Percentiles rank a stretch among this genome's conserved stretches.
These are phyloP conservation scores for Spondyliosoma cantharus DNA, from an alignment of 2,797 vertebrate species.

Conservation along the genomic window DNA sequence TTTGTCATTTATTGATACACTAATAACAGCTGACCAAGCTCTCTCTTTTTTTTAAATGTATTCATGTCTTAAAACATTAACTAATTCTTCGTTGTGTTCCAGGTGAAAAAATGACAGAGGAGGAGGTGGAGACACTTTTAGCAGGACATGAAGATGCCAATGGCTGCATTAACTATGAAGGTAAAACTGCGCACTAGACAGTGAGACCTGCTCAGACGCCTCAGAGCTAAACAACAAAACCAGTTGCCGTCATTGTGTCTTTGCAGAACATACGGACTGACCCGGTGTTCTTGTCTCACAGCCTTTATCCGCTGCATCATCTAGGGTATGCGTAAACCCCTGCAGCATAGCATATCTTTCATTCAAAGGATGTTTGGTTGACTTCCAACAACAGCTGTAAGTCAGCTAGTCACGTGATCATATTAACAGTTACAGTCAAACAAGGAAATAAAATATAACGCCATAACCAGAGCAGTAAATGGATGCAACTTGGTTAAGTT, in stretches of 20 bases:
- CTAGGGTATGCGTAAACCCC: slow-evolving; percentile 73
- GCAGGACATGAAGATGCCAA: slow-evolving; percentile 92
- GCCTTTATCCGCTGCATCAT: slow-evolving; percentile 89
- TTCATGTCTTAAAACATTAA: background rate
- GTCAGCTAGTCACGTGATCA: background rate
- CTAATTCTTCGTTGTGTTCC: background rate
- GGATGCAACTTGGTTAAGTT: background rate
- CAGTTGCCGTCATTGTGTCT: background rate
- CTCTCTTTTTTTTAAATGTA: slow-evolving; percentile 1
- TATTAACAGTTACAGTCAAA: background rate
- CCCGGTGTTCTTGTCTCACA: slow-evolving; percentile 82
- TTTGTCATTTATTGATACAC: background rate
- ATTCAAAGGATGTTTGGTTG: background rate
- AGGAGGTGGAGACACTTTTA: slow-evolving; percentile 92
- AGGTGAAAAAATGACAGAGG: slow-evolving; percentile 95
- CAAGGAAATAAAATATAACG: background rate
- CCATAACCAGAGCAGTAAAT: background rate
- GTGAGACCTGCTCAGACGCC: background rate
- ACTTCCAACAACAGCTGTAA: background rate
- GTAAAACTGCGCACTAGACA: slow-evolving; percentile 70
- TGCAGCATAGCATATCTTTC: background rate
- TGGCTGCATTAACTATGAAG: slow-evolving; percentile 95
- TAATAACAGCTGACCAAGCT: background rate
- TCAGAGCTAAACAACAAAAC: background rate
- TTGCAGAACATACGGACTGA: slow-evolving; percentile 23